These are phyloP conservation scores for Eupsilia transversa DNA, from an alignment of 2,888 invertebrate genomes.

Conservation along the genomic window DNA sequence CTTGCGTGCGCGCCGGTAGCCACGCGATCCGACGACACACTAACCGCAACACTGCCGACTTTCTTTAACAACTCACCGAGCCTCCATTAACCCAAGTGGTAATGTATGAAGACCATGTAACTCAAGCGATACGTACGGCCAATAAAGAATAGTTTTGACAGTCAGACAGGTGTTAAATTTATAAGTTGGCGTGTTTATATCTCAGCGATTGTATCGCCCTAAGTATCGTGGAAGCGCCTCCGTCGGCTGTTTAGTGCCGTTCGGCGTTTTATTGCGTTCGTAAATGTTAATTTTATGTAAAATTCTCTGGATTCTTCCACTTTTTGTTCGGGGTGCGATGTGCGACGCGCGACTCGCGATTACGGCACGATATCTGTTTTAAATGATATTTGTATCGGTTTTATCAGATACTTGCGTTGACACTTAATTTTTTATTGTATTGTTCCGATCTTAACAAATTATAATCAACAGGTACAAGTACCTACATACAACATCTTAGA, in stretches of 20 bases:
- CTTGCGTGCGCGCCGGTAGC: conserved; percentile 62
- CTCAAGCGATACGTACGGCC: conserved; percentile 55
- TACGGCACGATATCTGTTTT: conserved; percentile 50
- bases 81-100: conserved; percentile 66
- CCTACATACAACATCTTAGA: no score
- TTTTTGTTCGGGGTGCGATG: conserved; percentile 56
- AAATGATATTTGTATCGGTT: conserved; percentile 45
- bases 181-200: conserved; percentile 80
- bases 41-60: conserved; percentile 68
- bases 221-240: conserved; percentile 70
- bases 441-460: conserved; percentile 3
- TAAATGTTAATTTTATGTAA: conserved; percentile 79
- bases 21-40: conserved; percentile 66
- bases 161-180: conserved; percentile 85
- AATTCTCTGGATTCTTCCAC: conserved; percentile 65
- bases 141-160: conserved; percentile 72
- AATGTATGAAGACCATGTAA: conserved; percentile 66
- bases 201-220: conserved; percentile 76
- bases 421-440: conserved; percentile 20
- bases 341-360: conserved; percentile 27
- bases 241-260: conserved; percentile 66
- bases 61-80: conserved; percentile 59
- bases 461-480: conserved; percentile 34
- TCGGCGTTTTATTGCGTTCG: conserved; percentile 73
- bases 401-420: conserved; percentile 52